These are phyloP conservation scores for Mercenaria mercenaria DNA, from an alignment of 1,140 invertebrate genomes.

Conservation along the genomic window DNA sequence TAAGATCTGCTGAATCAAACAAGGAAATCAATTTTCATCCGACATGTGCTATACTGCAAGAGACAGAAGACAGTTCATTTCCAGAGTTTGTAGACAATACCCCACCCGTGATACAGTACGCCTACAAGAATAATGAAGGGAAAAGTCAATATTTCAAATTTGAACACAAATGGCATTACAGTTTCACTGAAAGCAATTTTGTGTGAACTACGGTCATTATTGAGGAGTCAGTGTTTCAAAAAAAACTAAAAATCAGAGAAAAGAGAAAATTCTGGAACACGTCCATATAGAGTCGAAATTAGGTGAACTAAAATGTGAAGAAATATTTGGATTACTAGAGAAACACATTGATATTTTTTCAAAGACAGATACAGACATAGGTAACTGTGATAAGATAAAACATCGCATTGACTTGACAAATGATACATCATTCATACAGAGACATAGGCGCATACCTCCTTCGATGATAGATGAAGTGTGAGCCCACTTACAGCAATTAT, in stretches of 20 bases:
- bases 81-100: constrained; percentile 30
- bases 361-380: background rate
- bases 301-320: no score
- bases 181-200: background rate
- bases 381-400: no score
- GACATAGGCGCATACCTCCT: no score
- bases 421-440: no score
- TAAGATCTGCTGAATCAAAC: background rate
- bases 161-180: background rate
- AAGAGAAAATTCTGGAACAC: background rate
- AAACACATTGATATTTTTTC: background rate
- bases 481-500: no score
- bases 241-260: no score
- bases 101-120: no score
- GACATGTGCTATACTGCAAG: constrained; percentile 16
- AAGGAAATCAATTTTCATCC: background rate
- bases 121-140: no score
- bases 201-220: background rate
- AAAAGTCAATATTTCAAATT: background rate
- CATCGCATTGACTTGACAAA: no score
- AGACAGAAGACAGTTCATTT: background rate
- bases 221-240: background rate
- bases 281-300: no score
- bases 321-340: background rate
- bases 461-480: no score